Evolutionary conservation across 2,113 vertebrate species (phyloP).

Genomic region (Prionailurus viverrinus): DNA sequence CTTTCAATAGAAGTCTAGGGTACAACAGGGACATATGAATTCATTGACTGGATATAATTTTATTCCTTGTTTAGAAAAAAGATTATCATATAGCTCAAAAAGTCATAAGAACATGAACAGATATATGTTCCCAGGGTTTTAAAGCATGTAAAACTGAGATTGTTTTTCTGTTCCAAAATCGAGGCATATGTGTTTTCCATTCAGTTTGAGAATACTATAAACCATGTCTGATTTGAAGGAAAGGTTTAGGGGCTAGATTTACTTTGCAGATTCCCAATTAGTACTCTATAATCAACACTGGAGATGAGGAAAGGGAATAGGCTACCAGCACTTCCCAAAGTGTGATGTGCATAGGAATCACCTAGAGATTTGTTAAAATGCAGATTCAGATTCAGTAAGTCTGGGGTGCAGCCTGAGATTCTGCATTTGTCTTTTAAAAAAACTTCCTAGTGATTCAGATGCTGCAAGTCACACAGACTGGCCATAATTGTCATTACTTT

Average conservation of each 20-base stretch:
- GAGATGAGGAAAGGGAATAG: not conserved
- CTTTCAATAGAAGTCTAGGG: not conserved
- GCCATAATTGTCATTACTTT: not conserved
- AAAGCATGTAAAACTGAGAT: not conserved
- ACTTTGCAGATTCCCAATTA: not conserved
- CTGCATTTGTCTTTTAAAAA: not conserved
- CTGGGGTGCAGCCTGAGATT: not conserved
- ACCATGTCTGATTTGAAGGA: not conserved
- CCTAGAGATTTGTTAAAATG: not conserved
- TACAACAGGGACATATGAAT: not conserved
- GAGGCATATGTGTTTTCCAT: not conserved
- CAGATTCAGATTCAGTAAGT: not conserved
- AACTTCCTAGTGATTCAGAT: not conserved
- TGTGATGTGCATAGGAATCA: not conserved
- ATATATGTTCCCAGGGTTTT: not conserved
- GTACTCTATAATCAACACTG: not conserved
- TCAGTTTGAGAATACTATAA: constrained; percentile 13
- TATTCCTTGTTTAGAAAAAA: not conserved
- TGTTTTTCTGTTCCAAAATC: constrained; percentile 30
- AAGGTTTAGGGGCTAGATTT: not conserved
- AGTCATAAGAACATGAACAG: not conserved
- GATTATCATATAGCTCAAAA: not conserved
- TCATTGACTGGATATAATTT: constrained; percentile 9
- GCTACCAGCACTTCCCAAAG: not conserved
- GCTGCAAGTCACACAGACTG: not conserved